Base-by-base conservation (phyloP, 2,888 invertebrate genomes). In the Therioaphis trifolii region DNA sequence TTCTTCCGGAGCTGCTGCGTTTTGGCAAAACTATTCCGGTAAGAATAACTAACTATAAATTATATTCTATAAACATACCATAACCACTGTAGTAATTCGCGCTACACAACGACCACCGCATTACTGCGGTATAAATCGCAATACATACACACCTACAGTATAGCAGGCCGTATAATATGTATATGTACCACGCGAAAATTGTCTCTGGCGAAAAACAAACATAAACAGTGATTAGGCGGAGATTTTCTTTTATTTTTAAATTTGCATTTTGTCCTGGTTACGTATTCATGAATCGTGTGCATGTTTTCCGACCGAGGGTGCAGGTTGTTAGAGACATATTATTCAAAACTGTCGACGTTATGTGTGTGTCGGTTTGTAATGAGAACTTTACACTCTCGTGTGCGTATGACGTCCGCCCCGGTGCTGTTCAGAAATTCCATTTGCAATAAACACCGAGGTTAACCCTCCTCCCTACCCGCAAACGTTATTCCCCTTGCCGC, bases 1-100 rank as follows among this genome's bases (percentile, higher is more conserved):
- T 82, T 87, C 87, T 24, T 72, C 87, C 93, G 93, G 85, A 80
- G 95, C 95, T 58, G 93, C 94, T 72, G 95, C 95, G 66, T 95
- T 96, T 90, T 96, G 95, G 95, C 95, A 95, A 89, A 96, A 95
- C 89, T 96, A 96, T 90, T 95, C 95, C 88, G 95, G 95, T 96
- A 89, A 91, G 92, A 89, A 46, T n/a, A n/a, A n/a, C n/a, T n/a
- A 12, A 46, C 46, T 35, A 15, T 11, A 21, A n/a, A n/a, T 27
- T 7, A 18, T 52, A 29, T 52, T n/a, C 4, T 18, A 9, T 21
- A 58, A 55, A 21, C 21, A 55, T 21, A 21, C 18, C 21, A 9
- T 21, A 1, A 14, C 27, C 24, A 12, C 24, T 27, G 11, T 12
- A 61, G 27, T 27, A 2, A 14, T 4, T n/a, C 24, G 24, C 27